Evolutionary conservation across 2,797 vertebrate species (phyloP).

Genomic region (Arnoldichthys spilopterus): DNA sequence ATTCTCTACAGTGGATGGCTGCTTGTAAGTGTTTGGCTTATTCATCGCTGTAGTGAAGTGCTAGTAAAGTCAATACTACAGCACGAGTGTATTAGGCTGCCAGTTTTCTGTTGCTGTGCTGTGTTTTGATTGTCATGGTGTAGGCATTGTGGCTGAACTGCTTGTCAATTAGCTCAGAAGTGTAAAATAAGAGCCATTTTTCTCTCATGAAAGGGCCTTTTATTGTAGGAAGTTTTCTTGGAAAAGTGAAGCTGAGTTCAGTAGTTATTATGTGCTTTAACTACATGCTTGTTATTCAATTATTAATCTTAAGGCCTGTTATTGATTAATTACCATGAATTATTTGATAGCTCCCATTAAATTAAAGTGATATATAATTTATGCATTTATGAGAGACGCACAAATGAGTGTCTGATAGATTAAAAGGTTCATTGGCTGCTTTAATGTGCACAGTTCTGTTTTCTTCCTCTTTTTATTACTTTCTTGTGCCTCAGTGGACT

Average conservation of each 20-base stretch:
- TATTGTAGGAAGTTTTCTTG: too few species aligned
- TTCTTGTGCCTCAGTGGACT: neutral
- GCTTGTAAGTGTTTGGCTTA: constrained; percentile 83
- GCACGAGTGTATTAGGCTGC: too few species aligned
- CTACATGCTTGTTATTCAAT: too few species aligned
- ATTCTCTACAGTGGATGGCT: constrained; percentile 93
- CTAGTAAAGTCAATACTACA: neutral
- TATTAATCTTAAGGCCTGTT: too few species aligned
- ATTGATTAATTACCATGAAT: too few species aligned
- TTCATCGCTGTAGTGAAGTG: neutral
- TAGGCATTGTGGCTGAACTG: neutral
- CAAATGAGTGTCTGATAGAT: neutral
- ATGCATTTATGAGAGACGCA: neutral
- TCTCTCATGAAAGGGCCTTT: too few species aligned
- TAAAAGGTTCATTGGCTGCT: neutral
- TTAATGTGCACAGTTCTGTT: neutral
- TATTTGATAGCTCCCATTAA: neutral
- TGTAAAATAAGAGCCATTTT: neutral
- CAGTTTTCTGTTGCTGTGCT: neutral
- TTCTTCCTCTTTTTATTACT: neutral
- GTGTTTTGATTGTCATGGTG: neutral
- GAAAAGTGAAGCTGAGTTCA: too few species aligned
- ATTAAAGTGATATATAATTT: neutral
- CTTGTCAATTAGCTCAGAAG: neutral
- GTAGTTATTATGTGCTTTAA: too few species aligned